Conservation (phyloP, 1,140 invertebrate species). For the Dreissena polymorpha region DNA sequence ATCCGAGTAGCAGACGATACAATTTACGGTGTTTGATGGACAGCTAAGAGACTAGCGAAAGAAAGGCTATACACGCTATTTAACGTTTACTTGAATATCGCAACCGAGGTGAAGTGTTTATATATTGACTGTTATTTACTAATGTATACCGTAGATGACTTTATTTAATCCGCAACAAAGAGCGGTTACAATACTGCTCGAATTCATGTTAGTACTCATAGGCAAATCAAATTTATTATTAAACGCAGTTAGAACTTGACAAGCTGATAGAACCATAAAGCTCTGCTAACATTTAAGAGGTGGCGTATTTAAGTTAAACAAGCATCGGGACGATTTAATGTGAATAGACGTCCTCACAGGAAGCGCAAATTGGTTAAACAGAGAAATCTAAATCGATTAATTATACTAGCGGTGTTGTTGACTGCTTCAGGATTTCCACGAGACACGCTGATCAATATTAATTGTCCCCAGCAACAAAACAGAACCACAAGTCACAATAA, state of each 20-base stretch:
- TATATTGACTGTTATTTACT: background rate
- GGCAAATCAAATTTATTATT: no score
- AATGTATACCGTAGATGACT: background rate
- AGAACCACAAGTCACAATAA: slow-evolving; percentile 8
- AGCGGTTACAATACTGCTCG: no score
- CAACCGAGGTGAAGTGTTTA: background rate
- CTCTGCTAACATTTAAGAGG: no score
- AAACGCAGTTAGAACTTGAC: no score
- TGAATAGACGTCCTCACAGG: background rate
- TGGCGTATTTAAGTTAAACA: no score
- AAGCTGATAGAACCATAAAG: no score
- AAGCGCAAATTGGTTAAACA: slow-evolving; percentile 38
- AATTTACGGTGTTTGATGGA: background rate
- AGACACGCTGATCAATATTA: slow-evolving; percentile 42
- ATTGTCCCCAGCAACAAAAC: slow-evolving; percentile 33
- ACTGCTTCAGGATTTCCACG: slow-evolving; percentile 51
- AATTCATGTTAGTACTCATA: no score
- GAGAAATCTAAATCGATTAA: slow-evolving; percentile 51
- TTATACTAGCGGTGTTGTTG: slow-evolving; percentile 51
- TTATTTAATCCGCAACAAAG: no score
- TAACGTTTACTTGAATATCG: background rate
- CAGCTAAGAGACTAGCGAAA: background rate
- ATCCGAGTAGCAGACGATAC: slow-evolving; percentile 41
- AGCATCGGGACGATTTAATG: no score
- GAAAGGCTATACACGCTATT: background rate